phyloP scores from a whole-genome alignment of 2,888 invertebrate species.

The Didymodactylos carnosus region DNA sequence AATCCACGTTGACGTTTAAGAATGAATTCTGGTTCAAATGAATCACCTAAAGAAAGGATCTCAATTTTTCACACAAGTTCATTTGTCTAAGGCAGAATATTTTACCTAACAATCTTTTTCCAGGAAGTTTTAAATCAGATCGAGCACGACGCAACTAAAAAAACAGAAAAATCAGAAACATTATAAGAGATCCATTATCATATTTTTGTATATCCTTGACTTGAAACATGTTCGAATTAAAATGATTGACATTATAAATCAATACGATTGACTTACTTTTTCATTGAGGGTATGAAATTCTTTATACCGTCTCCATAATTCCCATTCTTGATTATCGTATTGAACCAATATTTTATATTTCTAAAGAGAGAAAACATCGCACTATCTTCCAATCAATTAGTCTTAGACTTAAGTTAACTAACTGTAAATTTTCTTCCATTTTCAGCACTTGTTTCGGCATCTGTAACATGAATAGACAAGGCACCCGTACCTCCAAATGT shows the following conservation, averaged over 20 bases:
- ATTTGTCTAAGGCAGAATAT: no score
- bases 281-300: constrained; percentile 12
- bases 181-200: background rate
- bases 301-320: constrained; percentile 7
- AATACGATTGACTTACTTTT: background rate
- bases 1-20: background rate
- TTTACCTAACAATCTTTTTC: background rate
- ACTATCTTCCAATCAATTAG: no score
- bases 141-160: background rate
- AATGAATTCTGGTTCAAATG: constrained; percentile 5
- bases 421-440: background rate
- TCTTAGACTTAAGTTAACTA: no score
- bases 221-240: no score
- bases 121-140: constrained; percentile 3
- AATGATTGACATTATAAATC: background rate
- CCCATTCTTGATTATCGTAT: background rate
- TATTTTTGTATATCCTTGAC: background rate
- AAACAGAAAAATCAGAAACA: background rate
- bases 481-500: background rate
- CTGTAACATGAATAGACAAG: background rate
- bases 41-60: constrained; percentile 6
- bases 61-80: no score
- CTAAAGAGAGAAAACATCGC: no score
- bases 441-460: background rate
- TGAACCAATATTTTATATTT: background rate